Evolutionary conservation across 2,797 vertebrate genomes (phyloP).

Genomic region (Echiichthys vipera): DNA sequence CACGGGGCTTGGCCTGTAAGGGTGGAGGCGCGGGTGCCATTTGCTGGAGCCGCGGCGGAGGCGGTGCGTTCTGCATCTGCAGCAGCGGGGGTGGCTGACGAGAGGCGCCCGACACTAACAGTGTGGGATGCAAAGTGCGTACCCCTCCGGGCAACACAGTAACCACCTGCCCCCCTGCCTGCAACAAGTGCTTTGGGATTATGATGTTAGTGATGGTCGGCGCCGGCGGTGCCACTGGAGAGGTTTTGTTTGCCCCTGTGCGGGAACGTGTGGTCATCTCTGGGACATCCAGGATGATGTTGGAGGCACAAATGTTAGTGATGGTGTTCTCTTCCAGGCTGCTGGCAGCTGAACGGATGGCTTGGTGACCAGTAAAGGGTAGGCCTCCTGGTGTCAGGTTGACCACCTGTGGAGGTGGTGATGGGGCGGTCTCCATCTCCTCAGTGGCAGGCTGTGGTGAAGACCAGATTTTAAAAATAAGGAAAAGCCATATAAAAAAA

Average conservation of each 20-base stretch:
- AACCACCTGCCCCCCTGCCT: constrained; percentile 82
- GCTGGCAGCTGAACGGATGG: constrained; percentile 56
- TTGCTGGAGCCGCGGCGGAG: constrained; percentile 81
- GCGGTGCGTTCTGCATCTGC: constrained; percentile 90
- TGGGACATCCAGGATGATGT: constrained; percentile 80
- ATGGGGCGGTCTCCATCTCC: constrained; percentile 84
- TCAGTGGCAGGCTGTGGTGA: constrained; percentile 82
- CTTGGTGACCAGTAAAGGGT: constrained; percentile 39
- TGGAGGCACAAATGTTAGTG: constrained; percentile 79
- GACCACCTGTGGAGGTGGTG: constrained; percentile 70
- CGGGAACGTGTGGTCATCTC: constrained; percentile 76
- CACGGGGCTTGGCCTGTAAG: constrained; percentile 87
- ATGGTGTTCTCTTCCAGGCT: constrained; percentile 80
- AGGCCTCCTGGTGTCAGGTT: constrained; percentile 43
- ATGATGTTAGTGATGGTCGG: constrained; percentile 89
- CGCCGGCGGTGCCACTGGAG: constrained; percentile 51
- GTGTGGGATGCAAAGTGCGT: constrained; percentile 77
- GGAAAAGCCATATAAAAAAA: not conserved
- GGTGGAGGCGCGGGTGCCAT: constrained; percentile 89
- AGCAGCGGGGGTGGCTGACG: constrained; percentile 91
- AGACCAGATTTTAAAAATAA: constrained; percentile 15
- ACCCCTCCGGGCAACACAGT: constrained; percentile 87
- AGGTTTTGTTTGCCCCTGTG: constrained; percentile 75
- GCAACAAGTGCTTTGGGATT: constrained; percentile 88
- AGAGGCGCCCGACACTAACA: constrained; percentile 68